phyloP scores from a whole-genome alignment of 2,888 invertebrate genomes.

The Hydraecia micacea region DNA sequence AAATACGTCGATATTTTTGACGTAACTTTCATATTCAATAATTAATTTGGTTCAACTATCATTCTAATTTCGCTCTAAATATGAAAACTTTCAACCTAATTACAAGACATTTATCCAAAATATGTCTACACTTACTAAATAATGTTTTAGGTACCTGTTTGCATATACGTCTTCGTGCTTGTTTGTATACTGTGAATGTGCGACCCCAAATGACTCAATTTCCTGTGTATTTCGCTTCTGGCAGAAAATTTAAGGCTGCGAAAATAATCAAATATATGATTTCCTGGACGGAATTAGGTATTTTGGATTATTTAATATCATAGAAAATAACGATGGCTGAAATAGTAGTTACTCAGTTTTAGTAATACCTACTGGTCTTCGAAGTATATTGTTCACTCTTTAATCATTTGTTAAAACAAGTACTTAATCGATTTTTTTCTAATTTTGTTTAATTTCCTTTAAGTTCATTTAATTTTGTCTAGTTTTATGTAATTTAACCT shows the following conservation, averaged over 20 bases:
- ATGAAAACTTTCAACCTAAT: neutral
- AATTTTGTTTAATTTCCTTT: no score
- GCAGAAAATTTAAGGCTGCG: constrained; percentile 21
- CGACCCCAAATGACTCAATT: constrained; percentile 42
- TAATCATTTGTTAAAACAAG: no score
- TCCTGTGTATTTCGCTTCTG: constrained; percentile 31
- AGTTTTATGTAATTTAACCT: no score
- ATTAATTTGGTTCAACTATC: no score
- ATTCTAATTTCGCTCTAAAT: neutral
- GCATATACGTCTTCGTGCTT: neutral
- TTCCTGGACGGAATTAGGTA: neutral
- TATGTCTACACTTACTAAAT: neutral
- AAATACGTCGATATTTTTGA: neutral
- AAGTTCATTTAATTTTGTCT: no score
- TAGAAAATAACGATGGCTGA: neutral
- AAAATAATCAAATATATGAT: constrained; percentile 30
- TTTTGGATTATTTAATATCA: neutral
- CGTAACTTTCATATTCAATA: neutral
- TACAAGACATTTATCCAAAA: neutral
- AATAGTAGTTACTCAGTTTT: neutral
- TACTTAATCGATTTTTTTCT: no score
- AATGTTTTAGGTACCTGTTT: neutral
- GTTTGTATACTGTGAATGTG: constrained; percentile 16
- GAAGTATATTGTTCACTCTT: no score
- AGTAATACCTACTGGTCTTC: no score